These are phyloP conservation scores for Henricia sp. DNA, from an alignment of 53 echinoderm and acorn worm genomes.

Conservation along the genomic window DNA sequence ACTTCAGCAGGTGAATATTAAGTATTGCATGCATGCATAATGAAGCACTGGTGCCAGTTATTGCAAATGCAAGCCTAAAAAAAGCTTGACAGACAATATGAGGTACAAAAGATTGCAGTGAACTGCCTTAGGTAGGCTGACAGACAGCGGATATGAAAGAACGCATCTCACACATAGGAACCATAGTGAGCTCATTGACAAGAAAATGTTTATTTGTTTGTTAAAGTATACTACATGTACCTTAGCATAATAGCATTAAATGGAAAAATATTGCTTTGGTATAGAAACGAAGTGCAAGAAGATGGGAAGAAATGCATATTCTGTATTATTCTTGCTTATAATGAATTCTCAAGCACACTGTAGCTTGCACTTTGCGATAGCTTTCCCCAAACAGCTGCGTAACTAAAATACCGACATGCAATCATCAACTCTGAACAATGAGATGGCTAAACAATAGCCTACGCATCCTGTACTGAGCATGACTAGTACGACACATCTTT, in stretches of 20 bases:
- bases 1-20: conserved; percentile 1
- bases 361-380: background rate
- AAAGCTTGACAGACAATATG: background rate
- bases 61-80: background rate
- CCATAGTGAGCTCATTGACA: too few species aligned
- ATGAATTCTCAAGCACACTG: too few species aligned
- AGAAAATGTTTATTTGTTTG: too few species aligned
- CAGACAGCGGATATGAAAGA: too few species aligned
- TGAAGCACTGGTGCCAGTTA: conserved; percentile 22
- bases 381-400: background rate
- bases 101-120: background rate
- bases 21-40: conserved; percentile 46
- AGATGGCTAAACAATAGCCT: conserved; percentile 28
- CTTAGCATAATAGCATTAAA: too few species aligned
- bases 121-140: conserved; percentile 1
- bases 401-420: background rate
- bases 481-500: conserved; percentile 23
- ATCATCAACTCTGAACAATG: conserved; percentile 13
- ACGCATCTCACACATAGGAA: too few species aligned
- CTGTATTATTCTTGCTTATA: too few species aligned
- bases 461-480: conserved; percentile 6
- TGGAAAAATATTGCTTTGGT: too few species aligned
- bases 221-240: too few species aligned
- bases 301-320: too few species aligned
- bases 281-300: too few species aligned